Percentiles rank a stretch among this genome's conserved stretches.
These are phyloP conservation scores for Apis laboriosa DNA, from an alignment of 1,140 invertebrate species.

Conservation along the genomic window DNA sequence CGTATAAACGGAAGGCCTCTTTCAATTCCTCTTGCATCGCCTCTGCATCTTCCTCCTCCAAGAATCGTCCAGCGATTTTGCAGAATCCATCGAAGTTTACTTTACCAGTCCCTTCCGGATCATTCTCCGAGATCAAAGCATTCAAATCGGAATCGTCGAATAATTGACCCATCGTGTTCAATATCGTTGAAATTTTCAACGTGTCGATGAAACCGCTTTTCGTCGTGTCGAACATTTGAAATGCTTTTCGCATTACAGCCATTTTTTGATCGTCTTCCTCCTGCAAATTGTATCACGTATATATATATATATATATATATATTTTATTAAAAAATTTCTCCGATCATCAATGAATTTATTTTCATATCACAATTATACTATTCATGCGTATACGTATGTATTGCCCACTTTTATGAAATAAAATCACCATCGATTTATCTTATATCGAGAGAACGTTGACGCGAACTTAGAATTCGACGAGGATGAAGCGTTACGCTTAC, in stretches of 20 bases:
- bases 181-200: slow-evolving; percentile 92
- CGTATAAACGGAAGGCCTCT: slow-evolving; percentile 94
- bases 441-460: neutral
- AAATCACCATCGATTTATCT: neutral
- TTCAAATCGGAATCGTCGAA: slow-evolving; percentile 94
- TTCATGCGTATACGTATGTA: neutral
- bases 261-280: slow-evolving; percentile 91
- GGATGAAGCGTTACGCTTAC: slow-evolving; percentile 55
- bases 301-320: too few relatives aligned
- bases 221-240: slow-evolving; percentile 96
- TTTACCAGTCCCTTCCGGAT: slow-evolving; percentile 91
- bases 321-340: too few relatives aligned
- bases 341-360: neutral
- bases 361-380: neutral
- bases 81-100: slow-evolving; percentile 97
- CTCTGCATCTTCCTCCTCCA: slow-evolving; percentile 94
- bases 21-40: slow-evolving; percentile 97
- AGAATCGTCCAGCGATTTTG: slow-evolving; percentile 93
- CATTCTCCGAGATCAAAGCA: slow-evolving; percentile 91
- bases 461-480: neutral
- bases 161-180: slow-evolving; percentile 96
- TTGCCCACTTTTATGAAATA: neutral
- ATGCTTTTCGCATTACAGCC: slow-evolving; percentile 94
- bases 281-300: slow-evolving; percentile 70
- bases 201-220: slow-evolving; percentile 95